Percentiles rank a stretch among this genome's conserved stretches.
These are phyloP conservation scores for Muschampia plurimacula DNA, from an alignment of 2,888 invertebrate genomes.

Conservation along the genomic window DNA sequence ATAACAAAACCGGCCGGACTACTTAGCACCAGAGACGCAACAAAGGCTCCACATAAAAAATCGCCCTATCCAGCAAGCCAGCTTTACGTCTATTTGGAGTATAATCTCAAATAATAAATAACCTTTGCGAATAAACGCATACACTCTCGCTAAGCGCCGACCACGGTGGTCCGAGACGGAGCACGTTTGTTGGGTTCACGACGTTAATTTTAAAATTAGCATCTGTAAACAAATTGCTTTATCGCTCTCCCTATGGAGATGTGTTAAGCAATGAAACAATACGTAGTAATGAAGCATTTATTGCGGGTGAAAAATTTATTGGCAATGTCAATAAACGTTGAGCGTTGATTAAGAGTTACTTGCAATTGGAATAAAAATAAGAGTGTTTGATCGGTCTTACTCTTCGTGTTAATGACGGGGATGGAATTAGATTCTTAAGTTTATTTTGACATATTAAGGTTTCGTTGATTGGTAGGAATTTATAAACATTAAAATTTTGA, in stretches of 20 bases:
- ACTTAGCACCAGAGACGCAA: conserved; percentile 21
- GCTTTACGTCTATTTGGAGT: conserved; percentile 45
- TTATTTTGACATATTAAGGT: no score
- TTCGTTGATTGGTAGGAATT: no score
- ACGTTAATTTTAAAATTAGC: conserved; percentile 84
- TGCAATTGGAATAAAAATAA: neutral
- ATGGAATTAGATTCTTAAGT: no score
- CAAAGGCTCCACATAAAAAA: conserved; percentile 32
- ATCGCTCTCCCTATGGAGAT: conserved; percentile 61
- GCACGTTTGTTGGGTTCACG: conserved; percentile 82
- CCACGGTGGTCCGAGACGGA: conserved; percentile 72
- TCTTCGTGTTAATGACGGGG: neutral
- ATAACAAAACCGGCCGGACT: conserved; percentile 29
- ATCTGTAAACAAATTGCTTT: conserved; percentile 75
- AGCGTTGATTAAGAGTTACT: neutral
- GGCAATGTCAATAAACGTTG: neutral
- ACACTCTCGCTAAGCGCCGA: conserved; percentile 48
- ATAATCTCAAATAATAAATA: conserved; percentile 56
- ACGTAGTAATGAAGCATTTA: conserved; percentile 25
- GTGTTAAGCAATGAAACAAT: conserved; percentile 47
- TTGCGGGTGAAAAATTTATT: conserved; percentile 2
- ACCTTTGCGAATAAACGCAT: conserved; percentile 54
- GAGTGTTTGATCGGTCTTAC: neutral
- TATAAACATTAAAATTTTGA: no score
- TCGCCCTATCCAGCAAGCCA: conserved; percentile 27